Percentiles rank a stretch among this genome's conserved stretches.
phyloP scores from a whole-genome alignment of 2,888 invertebrate species.

The Drosophila prolongata region DNA sequence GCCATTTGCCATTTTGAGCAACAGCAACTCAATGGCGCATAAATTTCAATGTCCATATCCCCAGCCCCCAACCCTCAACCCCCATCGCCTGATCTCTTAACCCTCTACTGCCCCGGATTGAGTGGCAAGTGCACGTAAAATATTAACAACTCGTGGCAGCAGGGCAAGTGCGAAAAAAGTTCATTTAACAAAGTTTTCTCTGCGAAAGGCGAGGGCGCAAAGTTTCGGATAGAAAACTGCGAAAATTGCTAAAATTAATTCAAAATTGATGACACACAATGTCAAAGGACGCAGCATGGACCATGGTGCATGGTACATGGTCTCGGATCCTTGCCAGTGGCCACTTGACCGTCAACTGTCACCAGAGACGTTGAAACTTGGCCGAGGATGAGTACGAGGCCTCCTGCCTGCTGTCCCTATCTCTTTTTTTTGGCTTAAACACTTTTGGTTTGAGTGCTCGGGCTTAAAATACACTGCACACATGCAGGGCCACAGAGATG shows the following conservation, averaged over 20 bases:
- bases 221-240: slow-evolving; percentile 52
- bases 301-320: slow-evolving; percentile 16
- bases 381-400: slow-evolving; percentile 14
- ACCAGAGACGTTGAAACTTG: slow-evolving; percentile 48
- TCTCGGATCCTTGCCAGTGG: slow-evolving; percentile 58
- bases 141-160: slow-evolving; percentile 54
- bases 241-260: slow-evolving; percentile 73
- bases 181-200: slow-evolving; percentile 52
- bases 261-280: slow-evolving; percentile 74
- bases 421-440: slow-evolving; percentile 61
- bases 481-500: slow-evolving; percentile 23
- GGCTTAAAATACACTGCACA: slow-evolving; percentile 68
- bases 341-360: slow-evolving; percentile 77
- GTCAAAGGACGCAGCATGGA: slow-evolving; percentile 60
- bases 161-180: slow-evolving; percentile 27
- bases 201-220: slow-evolving; percentile 8
- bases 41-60: slow-evolving; percentile 52
- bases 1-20: slow-evolving; percentile 30
- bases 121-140: slow-evolving; percentile 64
- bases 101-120: slow-evolving; percentile 32
- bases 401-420: slow-evolving; percentile 35
- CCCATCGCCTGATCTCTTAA: slow-evolving; percentile 1
- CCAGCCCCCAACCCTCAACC: not conserved
- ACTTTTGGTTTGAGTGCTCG: slow-evolving; percentile 65
- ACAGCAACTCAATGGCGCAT: slow-evolving; percentile 58